Conservation (phyloP, 2,113 vertebrate genomes). For the Azemiops feae region DNA sequence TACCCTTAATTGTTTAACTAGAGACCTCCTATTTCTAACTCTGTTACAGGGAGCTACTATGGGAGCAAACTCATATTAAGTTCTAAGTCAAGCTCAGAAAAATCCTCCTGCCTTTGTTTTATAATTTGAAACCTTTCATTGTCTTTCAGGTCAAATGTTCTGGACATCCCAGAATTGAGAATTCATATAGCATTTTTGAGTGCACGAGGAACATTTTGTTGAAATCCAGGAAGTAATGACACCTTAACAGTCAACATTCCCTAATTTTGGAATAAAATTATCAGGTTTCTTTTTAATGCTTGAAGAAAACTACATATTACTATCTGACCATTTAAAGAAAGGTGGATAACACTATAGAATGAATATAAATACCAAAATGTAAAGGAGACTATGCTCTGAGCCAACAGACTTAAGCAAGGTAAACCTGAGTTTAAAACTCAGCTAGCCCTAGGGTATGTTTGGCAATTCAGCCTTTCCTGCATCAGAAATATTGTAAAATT, state of each 20-base stretch:
- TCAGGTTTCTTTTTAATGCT: not conserved
- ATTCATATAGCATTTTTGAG: not conserved
- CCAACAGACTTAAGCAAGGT: not conserved
- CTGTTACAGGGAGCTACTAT: not conserved
- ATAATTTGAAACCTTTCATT: not conserved
- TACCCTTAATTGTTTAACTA: not conserved
- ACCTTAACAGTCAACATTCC: not conserved
- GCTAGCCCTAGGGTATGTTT: not conserved
- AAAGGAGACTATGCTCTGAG: not conserved
- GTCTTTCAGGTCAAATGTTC: not conserved
- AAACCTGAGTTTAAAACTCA: not conserved
- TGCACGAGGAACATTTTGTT: slow-evolving; percentile 14
- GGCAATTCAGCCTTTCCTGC: not conserved
- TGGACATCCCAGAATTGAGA: not conserved
- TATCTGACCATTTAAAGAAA: not conserved
- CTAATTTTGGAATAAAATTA: not conserved
- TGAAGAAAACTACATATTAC: not conserved
- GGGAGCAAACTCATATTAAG: not conserved
- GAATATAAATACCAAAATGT: not conserved
- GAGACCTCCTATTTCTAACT: not conserved
- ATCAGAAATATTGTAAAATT: not conserved
- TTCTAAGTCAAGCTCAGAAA: not conserved
- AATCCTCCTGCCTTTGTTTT: not conserved
- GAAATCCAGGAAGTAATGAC: not conserved
- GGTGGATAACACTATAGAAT: not conserved